Base-by-base conservation (phyloP, 2,113 vertebrate genomes). In the Heloderma charlesbogerti region DNA sequence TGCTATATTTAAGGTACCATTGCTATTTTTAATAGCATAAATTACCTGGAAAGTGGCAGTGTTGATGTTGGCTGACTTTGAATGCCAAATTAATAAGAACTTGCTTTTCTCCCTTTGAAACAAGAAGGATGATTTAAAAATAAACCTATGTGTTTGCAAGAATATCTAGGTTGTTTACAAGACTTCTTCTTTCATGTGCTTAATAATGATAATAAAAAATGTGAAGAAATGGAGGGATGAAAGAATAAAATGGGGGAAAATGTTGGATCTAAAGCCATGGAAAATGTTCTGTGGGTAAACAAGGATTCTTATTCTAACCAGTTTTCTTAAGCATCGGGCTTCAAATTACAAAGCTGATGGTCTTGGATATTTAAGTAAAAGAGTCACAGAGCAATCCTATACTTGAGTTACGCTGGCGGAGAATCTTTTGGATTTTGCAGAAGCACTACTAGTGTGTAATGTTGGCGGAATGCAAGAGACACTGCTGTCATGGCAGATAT, bases 21-120 rank as follows among this genome's bases (percentile, higher is more conserved):
- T 92, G 9, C 66, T 89, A 72, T 74, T 80, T 88, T 89, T 81
- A 92, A 92, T 86, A 74, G 74, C 77, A 90, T 86, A 79, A 88
- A 89, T 79, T 40, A 69, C 81, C 88, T 90, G 48, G 80, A 54
- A 91, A 88, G 48, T 79, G 54, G 45, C 72, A 67, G 60, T 79
- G 66, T 80, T 67, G 37, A 77, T 87, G 75, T 34, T 54, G 88
- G 69, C 34, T 92, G 87, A 60, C 57, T 90, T 89, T 86, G 85
- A 89, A 54, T 57, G 79, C 60, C 29, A 78, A 45, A 69, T 89
- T 78, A 89, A 90, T 91, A 69, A 13, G 9, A 66, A 22, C 12
- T 74, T 79, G 71, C 84, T 92, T 92, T 92, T 27, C 20, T 74
- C 57, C 82, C 6, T 74, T 69, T 89, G 80, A 74, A 91, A 18